These are phyloP conservation scores for Leucopsar rothschildi DNA, from an alignment of 2,113 vertebrate species.

Conservation along the genomic window DNA sequence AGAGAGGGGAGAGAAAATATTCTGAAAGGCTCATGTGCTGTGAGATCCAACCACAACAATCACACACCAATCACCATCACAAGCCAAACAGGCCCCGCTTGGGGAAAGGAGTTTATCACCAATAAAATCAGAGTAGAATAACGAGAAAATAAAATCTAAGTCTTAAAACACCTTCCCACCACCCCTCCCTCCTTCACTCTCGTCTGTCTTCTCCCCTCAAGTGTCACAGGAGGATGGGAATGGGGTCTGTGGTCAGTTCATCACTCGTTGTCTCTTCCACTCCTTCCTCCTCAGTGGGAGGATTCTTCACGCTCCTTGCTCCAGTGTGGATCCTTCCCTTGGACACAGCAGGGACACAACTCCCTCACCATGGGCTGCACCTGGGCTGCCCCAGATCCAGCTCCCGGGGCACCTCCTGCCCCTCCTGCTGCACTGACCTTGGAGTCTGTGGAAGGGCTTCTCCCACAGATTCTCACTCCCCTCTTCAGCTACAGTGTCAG, in stretches of 20 bases:
- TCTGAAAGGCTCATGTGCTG: background rate
- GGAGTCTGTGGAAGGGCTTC: background rate
- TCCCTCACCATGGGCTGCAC: background rate
- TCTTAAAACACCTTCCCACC: background rate
- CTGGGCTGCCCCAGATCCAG: background rate
- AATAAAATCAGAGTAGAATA: background rate
- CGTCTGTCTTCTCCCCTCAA: background rate
- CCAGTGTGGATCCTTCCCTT: background rate
- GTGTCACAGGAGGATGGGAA: no score
- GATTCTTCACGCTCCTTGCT: rapidly evolving
- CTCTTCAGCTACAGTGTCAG: background rate
- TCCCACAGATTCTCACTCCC: background rate
- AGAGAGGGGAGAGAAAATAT: background rate
- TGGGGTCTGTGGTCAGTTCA: background rate
- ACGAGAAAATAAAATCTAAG: background rate
- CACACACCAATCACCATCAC: rapidly evolving
- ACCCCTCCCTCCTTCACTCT: background rate
- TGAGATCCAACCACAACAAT: background rate
- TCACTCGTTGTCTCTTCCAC: rapidly evolving
- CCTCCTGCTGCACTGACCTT: background rate
- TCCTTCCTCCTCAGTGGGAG: background rate
- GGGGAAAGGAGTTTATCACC: background rate
- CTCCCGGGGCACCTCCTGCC: background rate
- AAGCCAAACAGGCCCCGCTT: background rate
- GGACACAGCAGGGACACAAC: background rate